These are phyloP conservation scores for Rana temporaria DNA, from an alignment of 2,113 vertebrate genomes.

Conservation along the genomic window DNA sequence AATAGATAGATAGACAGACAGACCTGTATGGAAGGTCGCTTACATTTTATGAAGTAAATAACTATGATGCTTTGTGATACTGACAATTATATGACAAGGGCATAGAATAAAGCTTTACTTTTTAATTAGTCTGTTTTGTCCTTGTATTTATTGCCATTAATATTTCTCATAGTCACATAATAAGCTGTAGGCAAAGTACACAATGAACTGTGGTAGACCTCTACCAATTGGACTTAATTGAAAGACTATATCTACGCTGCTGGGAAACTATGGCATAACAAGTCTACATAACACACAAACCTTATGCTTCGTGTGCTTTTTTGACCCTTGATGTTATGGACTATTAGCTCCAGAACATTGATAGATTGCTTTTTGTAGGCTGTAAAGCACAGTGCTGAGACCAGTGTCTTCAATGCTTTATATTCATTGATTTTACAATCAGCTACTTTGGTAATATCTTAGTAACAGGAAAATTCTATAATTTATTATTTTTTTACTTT, in stretches of 20 bases:
- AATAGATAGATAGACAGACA: too few species aligned
- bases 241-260: neutral
- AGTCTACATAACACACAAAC: neutral
- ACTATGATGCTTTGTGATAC: neutral
- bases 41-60: neutral
- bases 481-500: too few species aligned
- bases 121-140: neutral
- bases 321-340: slow-evolving; percentile 33
- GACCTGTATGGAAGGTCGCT: too few species aligned
- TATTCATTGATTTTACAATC: neutral
- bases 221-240: neutral
- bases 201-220: neutral
- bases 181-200: neutral
- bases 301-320: slow-evolving; percentile 6
- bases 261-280: neutral
- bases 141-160: too few species aligned
- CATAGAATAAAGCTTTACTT: neutral
- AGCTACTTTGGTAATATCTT: neutral
- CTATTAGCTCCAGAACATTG: slow-evolving; percentile 28
- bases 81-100: neutral
- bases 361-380: neutral
- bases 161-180: neutral
- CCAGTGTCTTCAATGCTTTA: neutral
- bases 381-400: slow-evolving; percentile 3
- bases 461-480: too few species aligned